Base-by-base conservation (phyloP, 2,113 vertebrate species). In the Odontophorus gujanensis region DNA sequence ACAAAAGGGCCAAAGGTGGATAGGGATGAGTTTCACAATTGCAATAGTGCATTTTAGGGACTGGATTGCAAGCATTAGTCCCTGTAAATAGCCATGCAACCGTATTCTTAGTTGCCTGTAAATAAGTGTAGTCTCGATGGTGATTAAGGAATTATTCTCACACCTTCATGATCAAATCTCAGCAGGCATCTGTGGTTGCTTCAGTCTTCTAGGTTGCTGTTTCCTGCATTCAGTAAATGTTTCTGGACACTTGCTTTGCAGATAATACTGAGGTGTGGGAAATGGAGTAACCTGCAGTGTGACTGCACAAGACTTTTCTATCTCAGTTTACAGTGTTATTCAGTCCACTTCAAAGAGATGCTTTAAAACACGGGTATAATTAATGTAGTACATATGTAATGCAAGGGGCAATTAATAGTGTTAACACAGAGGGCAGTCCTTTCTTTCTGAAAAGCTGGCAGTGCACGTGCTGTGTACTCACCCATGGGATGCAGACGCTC, bases 401-500 rank as follows among this genome's bases (percentile, higher is more conserved):
- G n/a, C 9, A 20, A 26, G 65, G 45, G 26, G 11, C 40, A 26
- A 13, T 21, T 66, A 9, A 51, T 13, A 0, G 2, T 4, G 1
- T 42, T 62, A 18, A 16, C 38, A 22, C 2, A 26, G 38, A 66
- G 17, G 12, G 8, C 16, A 50, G 28, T 18, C 32, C 13, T 43
- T 42, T 74, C 13, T 2, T 57, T 59, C 42, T 6, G 32, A 7
- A 7, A 21, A 62, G 4, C 6, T 11, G 18, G 30, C 36, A 19
- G 7, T 58, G 18, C 13, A 21, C 75, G 9, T 78, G 67, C 2
- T 17, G 21, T 19, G 1, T 6, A 0, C 38, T 51, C 0, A 0
- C 6, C 0, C 8, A 7, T 42, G 55, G 66, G 47, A 55, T 20
- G 7, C 73, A 40, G 47, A 16, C 32, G 48, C 50, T 45, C 58